These are phyloP conservation scores for Arbacia lixula DNA, from an alignment of 53 echinoderm and acorn worm species.

Conservation along the genomic window DNA sequence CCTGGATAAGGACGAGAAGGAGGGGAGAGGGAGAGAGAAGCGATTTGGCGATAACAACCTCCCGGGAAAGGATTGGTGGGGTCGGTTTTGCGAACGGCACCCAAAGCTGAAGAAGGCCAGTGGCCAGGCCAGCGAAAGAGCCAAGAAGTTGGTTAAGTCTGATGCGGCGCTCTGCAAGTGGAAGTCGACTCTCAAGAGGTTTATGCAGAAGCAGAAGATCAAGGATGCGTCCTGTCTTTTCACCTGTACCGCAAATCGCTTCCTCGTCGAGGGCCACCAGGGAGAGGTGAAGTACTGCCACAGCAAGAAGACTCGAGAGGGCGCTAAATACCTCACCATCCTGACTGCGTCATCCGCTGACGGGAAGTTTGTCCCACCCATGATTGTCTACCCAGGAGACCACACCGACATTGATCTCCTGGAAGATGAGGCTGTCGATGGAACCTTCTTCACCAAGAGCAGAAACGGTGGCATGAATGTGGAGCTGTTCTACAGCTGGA, in stretches of 20 bases:
- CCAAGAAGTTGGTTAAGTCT: constrained; percentile 30
- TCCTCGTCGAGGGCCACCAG: constrained; percentile 18
- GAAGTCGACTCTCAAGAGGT: constrained; percentile 24
- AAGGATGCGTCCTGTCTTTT: constrained; percentile 36
- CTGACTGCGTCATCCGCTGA: constrained; percentile 38
- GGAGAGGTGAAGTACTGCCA: neutral
- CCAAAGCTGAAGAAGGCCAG: constrained; percentile 22
- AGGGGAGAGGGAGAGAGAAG: constrained; percentile 43
- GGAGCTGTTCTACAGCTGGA: constrained; percentile 58
- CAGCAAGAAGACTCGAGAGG: constrained; percentile 7
- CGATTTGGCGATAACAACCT: constrained; percentile 51
- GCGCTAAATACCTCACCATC: constrained; percentile 40
- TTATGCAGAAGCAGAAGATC: neutral
- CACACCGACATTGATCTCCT: constrained; percentile 2
- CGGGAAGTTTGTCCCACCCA: constrained; percentile 52
- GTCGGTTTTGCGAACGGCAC: constrained; percentile 34
- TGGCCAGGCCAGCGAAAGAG: constrained; percentile 12
- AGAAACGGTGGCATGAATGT: constrained; percentile 45
- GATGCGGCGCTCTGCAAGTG: constrained; percentile 44
- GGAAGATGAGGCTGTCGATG: constrained; percentile 46
- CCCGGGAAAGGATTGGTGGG: constrained; percentile 51
- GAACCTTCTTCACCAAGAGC: constrained; percentile 35
- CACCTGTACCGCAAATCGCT: constrained; percentile 37
- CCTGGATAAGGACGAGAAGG: constrained; percentile 47
- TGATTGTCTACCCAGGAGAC: constrained; percentile 46